These are phyloP conservation scores for Macquaria ambigua DNA, from an alignment of 2,113 vertebrate species.

Conservation along the genomic window DNA sequence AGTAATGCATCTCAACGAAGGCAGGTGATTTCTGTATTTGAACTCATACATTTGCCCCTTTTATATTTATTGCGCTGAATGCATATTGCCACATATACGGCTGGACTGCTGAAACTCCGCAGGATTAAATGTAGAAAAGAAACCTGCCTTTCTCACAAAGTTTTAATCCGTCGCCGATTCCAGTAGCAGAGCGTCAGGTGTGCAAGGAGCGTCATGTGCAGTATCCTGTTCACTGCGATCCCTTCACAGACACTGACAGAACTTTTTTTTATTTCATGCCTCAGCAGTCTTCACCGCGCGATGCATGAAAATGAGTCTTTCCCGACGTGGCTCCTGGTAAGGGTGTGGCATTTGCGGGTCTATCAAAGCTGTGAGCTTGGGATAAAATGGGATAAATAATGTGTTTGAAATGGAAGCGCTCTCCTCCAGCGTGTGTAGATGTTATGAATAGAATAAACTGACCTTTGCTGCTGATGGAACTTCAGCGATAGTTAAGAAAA, in stretches of 20 bases:
- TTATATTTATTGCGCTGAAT: background rate
- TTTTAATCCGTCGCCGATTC: slow-evolving; percentile 18
- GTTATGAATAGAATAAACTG: slow-evolving; percentile 47
- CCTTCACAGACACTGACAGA: slow-evolving; percentile 25
- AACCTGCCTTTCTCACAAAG: background rate
- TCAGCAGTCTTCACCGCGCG: slow-evolving; percentile 33
- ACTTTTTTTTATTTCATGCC: slow-evolving; percentile 55
- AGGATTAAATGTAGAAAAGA: background rate
- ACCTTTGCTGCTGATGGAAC: slow-evolving; percentile 31
- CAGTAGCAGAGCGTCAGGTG: slow-evolving; percentile 38
- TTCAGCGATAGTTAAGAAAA: slow-evolving; percentile 9
- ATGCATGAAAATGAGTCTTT: slow-evolving; percentile 47
- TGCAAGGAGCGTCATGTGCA: slow-evolving; percentile 5
- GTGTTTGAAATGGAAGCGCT: background rate
- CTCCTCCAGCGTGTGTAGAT: background rate
- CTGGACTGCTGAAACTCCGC: background rate
- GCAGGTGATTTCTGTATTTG: background rate
- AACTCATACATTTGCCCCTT: background rate
- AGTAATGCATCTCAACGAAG: background rate
- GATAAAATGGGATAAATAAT: slow-evolving; percentile 37
- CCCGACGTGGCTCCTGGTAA: slow-evolving; percentile 1
- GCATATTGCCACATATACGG: background rate
- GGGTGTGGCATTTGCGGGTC: slow-evolving; percentile 39
- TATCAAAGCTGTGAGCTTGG: slow-evolving; percentile 13
- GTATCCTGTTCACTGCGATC: slow-evolving; percentile 23